These are phyloP conservation scores for Drosophila takahashii DNA, from an alignment of 1,140 invertebrate species.

Conservation along the genomic window DNA sequence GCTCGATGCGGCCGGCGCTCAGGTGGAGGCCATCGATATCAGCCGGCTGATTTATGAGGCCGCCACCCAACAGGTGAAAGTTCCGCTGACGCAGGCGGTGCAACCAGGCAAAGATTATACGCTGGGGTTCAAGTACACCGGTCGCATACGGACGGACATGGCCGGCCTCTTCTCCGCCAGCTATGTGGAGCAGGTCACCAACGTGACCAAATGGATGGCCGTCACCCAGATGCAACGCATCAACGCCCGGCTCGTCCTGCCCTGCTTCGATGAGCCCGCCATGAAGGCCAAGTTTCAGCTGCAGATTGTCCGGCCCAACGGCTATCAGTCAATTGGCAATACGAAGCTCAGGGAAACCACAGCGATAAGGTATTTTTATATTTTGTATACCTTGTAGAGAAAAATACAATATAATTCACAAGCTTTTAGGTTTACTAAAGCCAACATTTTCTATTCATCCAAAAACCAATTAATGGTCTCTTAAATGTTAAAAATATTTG, in stretches of 20 bases:
- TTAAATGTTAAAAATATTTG: too few relatives aligned
- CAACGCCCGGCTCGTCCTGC: slow-evolving; percentile 93
- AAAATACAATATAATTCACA: too few relatives aligned
- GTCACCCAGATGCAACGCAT: slow-evolving; percentile 94
- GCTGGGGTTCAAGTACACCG: slow-evolving; percentile 82
- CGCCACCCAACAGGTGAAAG: slow-evolving; percentile 57
- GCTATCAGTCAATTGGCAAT: slow-evolving; percentile 87
- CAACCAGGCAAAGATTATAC: slow-evolving; percentile 21
- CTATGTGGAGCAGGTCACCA: slow-evolving; percentile 83
- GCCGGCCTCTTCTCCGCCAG: slow-evolving; percentile 87
- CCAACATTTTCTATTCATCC: too few relatives aligned
- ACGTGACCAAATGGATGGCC: slow-evolving; percentile 86
- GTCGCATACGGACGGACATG: slow-evolving; percentile 84
- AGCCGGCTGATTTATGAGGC: slow-evolving; percentile 27
- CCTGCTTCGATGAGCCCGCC: slow-evolving; percentile 95
- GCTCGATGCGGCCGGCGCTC: slow-evolving; percentile 20
- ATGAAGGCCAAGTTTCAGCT: slow-evolving; percentile 93
- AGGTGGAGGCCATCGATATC: slow-evolving; percentile 32
- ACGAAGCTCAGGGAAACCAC: slow-evolving; percentile 44
- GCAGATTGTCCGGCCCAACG: slow-evolving; percentile 86
- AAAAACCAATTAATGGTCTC: too few relatives aligned
- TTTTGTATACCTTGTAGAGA: neutral
- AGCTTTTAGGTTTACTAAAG: too few relatives aligned
- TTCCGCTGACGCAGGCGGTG: slow-evolving; percentile 40
- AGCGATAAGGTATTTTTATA: slow-evolving; percentile 33